Base-by-base conservation (phyloP, 2,113 vertebrate genomes). In the Ariopsis seemanni region DNA sequence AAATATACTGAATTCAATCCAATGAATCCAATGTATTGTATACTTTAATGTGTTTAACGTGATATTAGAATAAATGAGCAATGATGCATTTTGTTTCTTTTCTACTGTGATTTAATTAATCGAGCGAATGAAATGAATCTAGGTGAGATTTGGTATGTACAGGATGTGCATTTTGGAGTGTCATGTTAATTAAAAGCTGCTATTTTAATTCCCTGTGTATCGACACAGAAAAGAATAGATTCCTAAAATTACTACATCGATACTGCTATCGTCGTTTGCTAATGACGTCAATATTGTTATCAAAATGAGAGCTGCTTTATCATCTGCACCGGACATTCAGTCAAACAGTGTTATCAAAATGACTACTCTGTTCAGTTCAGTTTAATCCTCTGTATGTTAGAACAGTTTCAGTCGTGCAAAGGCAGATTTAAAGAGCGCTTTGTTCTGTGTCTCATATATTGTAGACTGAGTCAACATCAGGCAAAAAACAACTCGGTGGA, bases 211-310 rank as follows among this genome's bases (percentile, higher is more conserved):
- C 53, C 77, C 52, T 79, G 17, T 87, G 30, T 71, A 25, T 82
- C 69, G 34, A 63, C 12, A 25, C 4, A 69, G 17, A 63, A 86
- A 14, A 69, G 18, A 34, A 84, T 25, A 77, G 78, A 22, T 50
- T 34, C 0, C n/a, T 65, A 2, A 82, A 84, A 85, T 25, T 78
- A 72, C 27, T 7, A 15, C 81, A 57, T 42, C 1, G 7, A 42
- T 42, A 4, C 42, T 42, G 42, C 42, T 42, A 42, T 42, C 4
- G 42, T 42, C 4, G 42, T 42, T 42, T 42, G 42, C 42, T 42
- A 42, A 42, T 42, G 42, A 4, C 42, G 55, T 62, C 65, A 86
- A 85, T 83, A 82, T n/a, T 86, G 60, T 91, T 85, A 88, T 91
- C 82, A 86, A 34, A 82, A 62, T 74, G 78, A 27, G 57, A 34